Base-by-base conservation (phyloP, 1,140 invertebrate species). In the Lepidurus couesii region DNA sequence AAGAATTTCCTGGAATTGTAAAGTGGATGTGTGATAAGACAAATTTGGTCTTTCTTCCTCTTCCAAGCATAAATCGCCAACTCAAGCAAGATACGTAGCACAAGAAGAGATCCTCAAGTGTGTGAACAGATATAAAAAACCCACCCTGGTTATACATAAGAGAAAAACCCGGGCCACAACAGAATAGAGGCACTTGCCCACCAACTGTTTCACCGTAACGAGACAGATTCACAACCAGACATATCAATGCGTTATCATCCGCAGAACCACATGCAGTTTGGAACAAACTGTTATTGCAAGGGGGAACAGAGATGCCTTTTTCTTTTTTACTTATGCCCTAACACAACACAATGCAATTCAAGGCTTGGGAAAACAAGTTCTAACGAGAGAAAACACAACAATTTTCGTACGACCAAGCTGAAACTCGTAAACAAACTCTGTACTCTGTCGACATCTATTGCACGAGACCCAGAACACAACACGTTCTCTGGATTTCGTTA, bases 181-280 rank as follows among this genome's bases (percentile, higher is more conserved):
- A 65, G 53, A 65, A 65, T 65, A 21, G 53, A 65, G 16, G n/a
- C 53, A 65, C 16, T 65, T 65, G 53, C 53, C 53, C 53, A 65
- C 53, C 53, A 65, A 65, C 53, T 65, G 53, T 21, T 65, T 21
- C 16, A 65, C 53, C 53, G 21, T 21, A 65, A 16, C 53, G 21
- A 21, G 53, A 65, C 6, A 65, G 53, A 65, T 65, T 65, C 13
- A 65, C 8, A 65, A 16, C 9, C 16, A 65, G 53, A 65, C 53
- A 21, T 9, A 65, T 65, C 16, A 21, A 65, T 21, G 13, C n/a
- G 53, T 65, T 65, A 65, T 13, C 21, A 21, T 21, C 53, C 21
- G 53, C 53, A 65, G 21, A 65, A 21, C 53, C 53, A 13, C 53
- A 13, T 65, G 21, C 53, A 65, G 53, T 65, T 13, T 65, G 16